Percentiles rank a stretch among this genome's conserved stretches.
These are phyloP conservation scores for Lobophora halterata DNA, from an alignment of 2,888 invertebrate genomes.

Conservation along the genomic window DNA sequence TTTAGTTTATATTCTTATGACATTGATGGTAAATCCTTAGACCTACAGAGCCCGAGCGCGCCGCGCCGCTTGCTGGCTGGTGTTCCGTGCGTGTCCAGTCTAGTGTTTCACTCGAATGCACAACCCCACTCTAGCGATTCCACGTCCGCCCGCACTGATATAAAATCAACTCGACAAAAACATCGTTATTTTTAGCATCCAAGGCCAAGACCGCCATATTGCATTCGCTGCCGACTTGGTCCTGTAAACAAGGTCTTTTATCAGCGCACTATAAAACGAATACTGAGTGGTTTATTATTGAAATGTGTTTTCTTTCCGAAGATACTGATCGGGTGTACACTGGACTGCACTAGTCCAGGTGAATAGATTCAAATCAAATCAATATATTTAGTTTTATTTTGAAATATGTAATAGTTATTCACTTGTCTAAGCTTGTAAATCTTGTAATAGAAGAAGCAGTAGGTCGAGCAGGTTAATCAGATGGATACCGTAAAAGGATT, in stretches of 20 bases:
- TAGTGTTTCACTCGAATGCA: conserved; percentile 36
- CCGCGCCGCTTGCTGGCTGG: too few species aligned
- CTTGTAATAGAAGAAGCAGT: too few species aligned
- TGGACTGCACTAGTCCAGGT: too few species aligned
- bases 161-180: conserved; percentile 70
- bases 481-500: conserved; percentile 7
- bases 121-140: conserved; percentile 30
- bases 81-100: conserved; percentile 29
- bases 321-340: conserved; percentile 8
- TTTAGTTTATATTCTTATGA: too few species aligned
- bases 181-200: conserved; percentile 70
- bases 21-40: too few species aligned
- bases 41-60: conserved; percentile 24
- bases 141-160: conserved; percentile 52
- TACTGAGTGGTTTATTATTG: conserved; percentile 16
- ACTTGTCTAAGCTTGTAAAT: too few species aligned
- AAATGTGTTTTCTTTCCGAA: conserved; percentile 21
- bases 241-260: conserved; percentile 63
- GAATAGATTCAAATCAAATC: too few species aligned
- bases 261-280: conserved; percentile 28
- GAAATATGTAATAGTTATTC: too few species aligned
- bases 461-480: conserved; percentile 9
- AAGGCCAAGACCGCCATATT: conserved; percentile 72
- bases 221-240: conserved; percentile 61
- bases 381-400: too few species aligned